Evolutionary conservation across 2,113 vertebrate species (phyloP), one percentile per base, ranked within the genome.

Genomic region (Dendrocopos noguchii): DNA sequence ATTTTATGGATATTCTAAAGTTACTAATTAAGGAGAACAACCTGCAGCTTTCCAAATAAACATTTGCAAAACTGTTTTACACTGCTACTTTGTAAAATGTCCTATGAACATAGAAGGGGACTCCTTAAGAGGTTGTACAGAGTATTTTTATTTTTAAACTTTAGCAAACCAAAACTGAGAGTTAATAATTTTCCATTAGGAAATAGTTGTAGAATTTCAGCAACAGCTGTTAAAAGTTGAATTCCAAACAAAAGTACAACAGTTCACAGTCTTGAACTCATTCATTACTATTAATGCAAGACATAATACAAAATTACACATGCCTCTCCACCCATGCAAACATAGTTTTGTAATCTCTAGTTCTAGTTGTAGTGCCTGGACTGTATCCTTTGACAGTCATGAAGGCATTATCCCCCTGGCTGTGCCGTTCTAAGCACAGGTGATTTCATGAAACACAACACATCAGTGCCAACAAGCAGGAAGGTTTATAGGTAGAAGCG

Each of bases 111-210:
- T 3, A 63, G n/a, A 46, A 50, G 17, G 20, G n/a, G 31, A 55
- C n/a, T 60, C 31, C 25, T 52, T 20, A 36, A 15, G 36, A 75
- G 80, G 53, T 80, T 53, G 34, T 33, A 74, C 17, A 75, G 17
- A 75, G 9, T 5, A 15, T 39, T 90, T 95, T 93, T 87, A 89
- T 94, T 91, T 87, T 7, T 17, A 86, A 84, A 66, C 34, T 4
- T 19, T 28, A 74, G 42, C 44, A 63, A 83, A 56, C 12, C 24
- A 20, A 79, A 56, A 82, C 27, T 47, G 50, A 87, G 47, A 80
- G 53, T 55, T n/a, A 65, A 17, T 42, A 18, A 28, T 60, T 82
- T 82, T 87, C 25, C 27, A 7, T 50, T 85, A 47, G 47, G 28
- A 75, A 39, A 53, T 56, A 7, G 15, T 33, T 29, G 73, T 82